Base-by-base conservation (phyloP, 2,797 vertebrate genomes). In the Hoplostethus atlanticus region DNA sequence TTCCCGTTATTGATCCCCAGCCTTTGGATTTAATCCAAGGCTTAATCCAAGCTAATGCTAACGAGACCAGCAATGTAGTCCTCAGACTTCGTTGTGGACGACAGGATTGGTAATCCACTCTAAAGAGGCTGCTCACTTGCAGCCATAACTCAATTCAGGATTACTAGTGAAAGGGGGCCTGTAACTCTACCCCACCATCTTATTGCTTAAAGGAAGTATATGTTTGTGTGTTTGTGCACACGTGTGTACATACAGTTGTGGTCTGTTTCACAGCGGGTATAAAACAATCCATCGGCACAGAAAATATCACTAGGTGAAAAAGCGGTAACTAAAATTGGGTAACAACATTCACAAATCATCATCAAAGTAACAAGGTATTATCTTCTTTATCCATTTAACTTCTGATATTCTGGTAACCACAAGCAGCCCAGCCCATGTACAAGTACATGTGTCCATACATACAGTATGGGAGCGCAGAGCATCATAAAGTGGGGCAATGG, bases 401-500 rank as follows among this genome's bases (percentile, higher is more conserved):
- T 8, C 6, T 8, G 7, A 11, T 8, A 40, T 40, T 40, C 2
- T 40, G 38, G 38, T 40, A 40, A 2, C 6, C 38, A 40, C 38
- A 9, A 8, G 10, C 38, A 11, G 38, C 7, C 10, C 6, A 10
- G 38, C 7, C 38, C 9, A 8, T 1, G 2, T 40, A 2, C 3
- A 2, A 50, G 66, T 74, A 40, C 71, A 63, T 73, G 61, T 46
- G 28, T 80, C 70, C 72, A 76, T 74, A 59, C 69, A 62, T 77
- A 71, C 59, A 50, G 66, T 83, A 67, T 71, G 44, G 40, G 44
- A 79, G 67, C 5, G n/a, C 28, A 51, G 54, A 69, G 80, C 67
- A 53, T 78, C 81, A 82, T 89, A 90, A 91, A 90, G 81, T 78
- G 67, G 73, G 59, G 74, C 83, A 82, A 69, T 62, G 66, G 79